Conservation (phyloP, 2,888 invertebrate species). For the Parapristionchus giblindavisi region DNA sequence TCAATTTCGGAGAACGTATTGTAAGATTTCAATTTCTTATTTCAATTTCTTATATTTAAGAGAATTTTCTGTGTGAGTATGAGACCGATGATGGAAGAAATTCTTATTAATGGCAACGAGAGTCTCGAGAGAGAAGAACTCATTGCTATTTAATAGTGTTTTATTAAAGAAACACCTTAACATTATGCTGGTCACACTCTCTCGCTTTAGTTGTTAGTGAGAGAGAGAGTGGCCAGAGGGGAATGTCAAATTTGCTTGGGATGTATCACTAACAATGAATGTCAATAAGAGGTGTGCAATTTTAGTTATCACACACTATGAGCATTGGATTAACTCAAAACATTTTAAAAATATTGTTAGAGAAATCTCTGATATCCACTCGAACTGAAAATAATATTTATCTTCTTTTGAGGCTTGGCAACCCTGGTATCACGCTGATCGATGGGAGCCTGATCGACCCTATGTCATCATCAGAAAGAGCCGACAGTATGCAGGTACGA, state of each 20-base stretch:
- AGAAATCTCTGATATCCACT: not conserved
- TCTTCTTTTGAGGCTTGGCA: slow-evolving; percentile 62
- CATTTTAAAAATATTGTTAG: not conserved
- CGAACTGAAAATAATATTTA: not conserved
- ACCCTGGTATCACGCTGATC: slow-evolving; percentile 67
- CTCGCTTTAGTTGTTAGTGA: not conserved
- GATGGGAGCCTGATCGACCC: slow-evolving; percentile 63
- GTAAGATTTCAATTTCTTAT: too few relatives aligned
- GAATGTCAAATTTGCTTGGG: too few relatives aligned
- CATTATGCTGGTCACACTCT: not conserved
- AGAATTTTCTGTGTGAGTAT: too few relatives aligned
- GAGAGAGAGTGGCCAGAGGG: not conserved
- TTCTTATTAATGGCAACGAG: not conserved
- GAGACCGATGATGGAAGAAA: too few relatives aligned
- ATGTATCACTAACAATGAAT: too few relatives aligned
- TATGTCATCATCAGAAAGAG: slow-evolving; percentile 66
- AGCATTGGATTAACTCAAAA: not conserved
- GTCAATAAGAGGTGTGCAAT: too few relatives aligned
- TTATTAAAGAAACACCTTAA: not conserved
- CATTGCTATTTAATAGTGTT: too few relatives aligned
- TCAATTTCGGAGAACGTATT: too few relatives aligned
- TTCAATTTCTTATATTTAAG: too few relatives aligned
- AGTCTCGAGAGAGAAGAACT: too few relatives aligned
- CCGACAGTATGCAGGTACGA: slow-evolving; percentile 61
- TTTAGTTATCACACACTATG: too few relatives aligned